phyloP scores from a whole-genome alignment of 2,888 invertebrate genomes.

The Criorhina ranunculi region DNA sequence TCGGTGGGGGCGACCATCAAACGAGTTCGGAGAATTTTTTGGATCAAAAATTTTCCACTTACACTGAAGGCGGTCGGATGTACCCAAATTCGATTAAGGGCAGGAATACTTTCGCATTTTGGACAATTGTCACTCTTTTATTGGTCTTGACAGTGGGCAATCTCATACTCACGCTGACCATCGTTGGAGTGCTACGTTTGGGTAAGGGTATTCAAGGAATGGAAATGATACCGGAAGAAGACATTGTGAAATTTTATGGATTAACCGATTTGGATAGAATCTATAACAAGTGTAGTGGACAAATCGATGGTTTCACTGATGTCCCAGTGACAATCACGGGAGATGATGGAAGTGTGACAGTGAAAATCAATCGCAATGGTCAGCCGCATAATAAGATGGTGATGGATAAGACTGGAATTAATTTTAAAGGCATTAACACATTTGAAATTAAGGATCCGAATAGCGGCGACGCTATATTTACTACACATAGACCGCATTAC shows the following conservation, averaged over 20 bases:
- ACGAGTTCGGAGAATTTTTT: conserved; percentile 79
- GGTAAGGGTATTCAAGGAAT: conserved; percentile 94
- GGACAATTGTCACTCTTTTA: conserved; percentile 90
- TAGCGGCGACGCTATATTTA: conserved; percentile 88
- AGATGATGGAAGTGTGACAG: conserved; percentile 81
- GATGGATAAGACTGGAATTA: conserved; percentile 88
- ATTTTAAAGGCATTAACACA: conserved; percentile 88
- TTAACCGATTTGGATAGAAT: conserved; percentile 90
- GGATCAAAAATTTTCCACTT: conserved; percentile 79
- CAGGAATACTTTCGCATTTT: conserved; percentile 88
- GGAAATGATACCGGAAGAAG: conserved; percentile 91
- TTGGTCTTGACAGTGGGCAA: conserved; percentile 92
- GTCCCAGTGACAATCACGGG: conserved; percentile 85
- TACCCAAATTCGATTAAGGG: conserved; percentile 78
- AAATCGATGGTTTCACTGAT: conserved; percentile 87
- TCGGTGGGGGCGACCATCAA: conserved; percentile 77
- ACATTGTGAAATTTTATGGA: conserved; percentile 92
- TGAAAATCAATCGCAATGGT: conserved; percentile 84
- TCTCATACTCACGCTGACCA: conserved; percentile 91
- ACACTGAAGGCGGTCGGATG: conserved; percentile 66
- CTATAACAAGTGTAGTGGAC: conserved; percentile 89
- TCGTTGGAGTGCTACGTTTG: conserved; percentile 91
- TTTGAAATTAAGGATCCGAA: conserved; percentile 89
- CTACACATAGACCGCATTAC: conserved; percentile 90
- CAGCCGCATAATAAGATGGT: conserved; percentile 84